Evolutionary conservation across 2,797 vertebrate genomes (phyloP).

Genomic region (Gambelia wislizenii): DNA sequence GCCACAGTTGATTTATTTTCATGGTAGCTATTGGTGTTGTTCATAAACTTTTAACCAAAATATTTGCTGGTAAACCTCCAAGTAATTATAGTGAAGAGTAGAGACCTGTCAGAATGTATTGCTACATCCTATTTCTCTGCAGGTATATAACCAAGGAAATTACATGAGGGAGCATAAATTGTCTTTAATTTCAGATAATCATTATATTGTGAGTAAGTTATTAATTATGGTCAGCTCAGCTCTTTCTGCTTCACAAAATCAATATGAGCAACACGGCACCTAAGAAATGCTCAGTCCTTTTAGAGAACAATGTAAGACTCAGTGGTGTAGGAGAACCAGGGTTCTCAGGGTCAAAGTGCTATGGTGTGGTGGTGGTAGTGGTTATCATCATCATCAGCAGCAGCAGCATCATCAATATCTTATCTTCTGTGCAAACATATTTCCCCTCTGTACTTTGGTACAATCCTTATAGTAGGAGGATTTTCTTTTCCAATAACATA

Average conservation of each 20-base stretch:
- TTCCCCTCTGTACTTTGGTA: no score
- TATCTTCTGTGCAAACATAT: no score
- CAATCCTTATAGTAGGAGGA: no score
- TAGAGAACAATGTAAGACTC: no score
- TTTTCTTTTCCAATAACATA: no score
- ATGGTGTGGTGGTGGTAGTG: not conserved
- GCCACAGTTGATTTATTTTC: not conserved
- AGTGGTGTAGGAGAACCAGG: no score
- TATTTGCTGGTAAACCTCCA: not conserved
- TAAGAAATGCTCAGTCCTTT: not conserved
- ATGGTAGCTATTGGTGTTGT: not conserved
- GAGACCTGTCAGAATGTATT: no score
- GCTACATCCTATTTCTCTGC: not conserved
- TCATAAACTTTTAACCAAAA: not conserved
- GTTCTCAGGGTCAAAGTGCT: no score
- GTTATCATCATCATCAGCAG: no score
- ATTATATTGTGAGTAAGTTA: not conserved
- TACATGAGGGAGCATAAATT: not conserved
- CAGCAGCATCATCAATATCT: no score
- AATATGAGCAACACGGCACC: not conserved
- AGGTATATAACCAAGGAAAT: not conserved
- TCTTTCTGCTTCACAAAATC: no score
- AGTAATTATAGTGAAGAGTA: not conserved
- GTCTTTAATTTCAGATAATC: not conserved
- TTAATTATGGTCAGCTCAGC: not conserved